Evolutionary conservation across 2,797 vertebrate species (phyloP).

Genomic region (Mareca penelope): DNA sequence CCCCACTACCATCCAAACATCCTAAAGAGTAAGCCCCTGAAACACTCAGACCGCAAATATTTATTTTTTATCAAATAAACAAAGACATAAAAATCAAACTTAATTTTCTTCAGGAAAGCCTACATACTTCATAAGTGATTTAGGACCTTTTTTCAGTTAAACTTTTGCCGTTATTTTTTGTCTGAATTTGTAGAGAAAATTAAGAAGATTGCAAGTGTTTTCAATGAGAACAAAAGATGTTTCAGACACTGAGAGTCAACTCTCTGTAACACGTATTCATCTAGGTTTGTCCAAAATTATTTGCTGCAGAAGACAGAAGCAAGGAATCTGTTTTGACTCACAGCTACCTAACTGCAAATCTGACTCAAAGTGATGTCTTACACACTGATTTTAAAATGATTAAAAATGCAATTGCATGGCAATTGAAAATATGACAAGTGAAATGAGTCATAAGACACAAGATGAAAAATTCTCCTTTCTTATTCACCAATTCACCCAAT

Average conservation of each 20-base stretch:
- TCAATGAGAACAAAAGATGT: neutral
- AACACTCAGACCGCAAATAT: neutral
- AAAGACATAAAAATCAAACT: neutral
- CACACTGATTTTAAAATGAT: neutral
- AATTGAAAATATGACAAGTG: neutral
- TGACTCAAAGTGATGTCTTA: neutral
- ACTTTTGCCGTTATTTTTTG: neutral
- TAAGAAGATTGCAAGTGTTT: neutral
- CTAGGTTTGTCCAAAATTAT: neutral
- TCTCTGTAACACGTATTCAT: neutral
- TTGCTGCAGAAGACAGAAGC: neutral
- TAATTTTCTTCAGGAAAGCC: neutral
- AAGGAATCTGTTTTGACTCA: neutral
- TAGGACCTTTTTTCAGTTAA: neutral
- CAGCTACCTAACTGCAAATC: neutral
- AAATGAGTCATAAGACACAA: neutral
- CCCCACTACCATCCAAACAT: neutral
- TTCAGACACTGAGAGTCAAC: neutral
- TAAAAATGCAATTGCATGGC: neutral
- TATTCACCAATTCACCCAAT: neutral
- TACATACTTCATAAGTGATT: neutral
- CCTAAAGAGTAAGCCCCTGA: too few species aligned
- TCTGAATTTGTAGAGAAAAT: neutral
- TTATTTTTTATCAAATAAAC: neutral
- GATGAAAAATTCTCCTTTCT: neutral